phyloP scores from a whole-genome alignment of 2,888 invertebrate species.

The Eristalinus sepulchralis region DNA sequence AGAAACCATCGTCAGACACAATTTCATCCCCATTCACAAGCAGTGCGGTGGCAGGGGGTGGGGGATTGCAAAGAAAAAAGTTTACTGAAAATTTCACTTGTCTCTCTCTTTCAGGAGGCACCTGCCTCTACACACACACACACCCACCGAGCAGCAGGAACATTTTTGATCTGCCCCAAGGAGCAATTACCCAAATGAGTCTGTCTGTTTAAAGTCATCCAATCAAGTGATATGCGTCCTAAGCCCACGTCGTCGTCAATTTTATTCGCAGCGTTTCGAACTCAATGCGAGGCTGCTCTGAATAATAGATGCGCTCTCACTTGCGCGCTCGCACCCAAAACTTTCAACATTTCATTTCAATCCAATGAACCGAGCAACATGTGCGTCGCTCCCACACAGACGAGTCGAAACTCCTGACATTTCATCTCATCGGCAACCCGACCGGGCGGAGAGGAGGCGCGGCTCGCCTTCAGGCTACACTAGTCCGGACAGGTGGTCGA shows the following conservation, averaged over 20 bases:
- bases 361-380: background rate
- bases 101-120: background rate
- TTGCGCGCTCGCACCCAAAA: background rate
- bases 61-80: background rate
- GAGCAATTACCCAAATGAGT: conserved; percentile 49
- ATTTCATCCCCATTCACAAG: background rate
- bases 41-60: background rate
- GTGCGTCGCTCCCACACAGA: background rate
- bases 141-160: background rate
- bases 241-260: conserved; percentile 2
- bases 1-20: background rate
- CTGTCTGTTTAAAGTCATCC: conserved; percentile 40
- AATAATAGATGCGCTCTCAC: conserved; percentile 20
- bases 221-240: conserved; percentile 45
- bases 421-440: background rate
- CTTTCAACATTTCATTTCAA: background rate
- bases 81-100: background rate
- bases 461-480: background rate
- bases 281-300: background rate
- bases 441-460: background rate
- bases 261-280: background rate
- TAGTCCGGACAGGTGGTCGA: background rate
- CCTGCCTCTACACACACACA: background rate
- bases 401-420: background rate
- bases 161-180: conserved; percentile 12